Conservation (phyloP, 1,140 invertebrate genomes). For the Choristoneura fumiferana region DNA sequence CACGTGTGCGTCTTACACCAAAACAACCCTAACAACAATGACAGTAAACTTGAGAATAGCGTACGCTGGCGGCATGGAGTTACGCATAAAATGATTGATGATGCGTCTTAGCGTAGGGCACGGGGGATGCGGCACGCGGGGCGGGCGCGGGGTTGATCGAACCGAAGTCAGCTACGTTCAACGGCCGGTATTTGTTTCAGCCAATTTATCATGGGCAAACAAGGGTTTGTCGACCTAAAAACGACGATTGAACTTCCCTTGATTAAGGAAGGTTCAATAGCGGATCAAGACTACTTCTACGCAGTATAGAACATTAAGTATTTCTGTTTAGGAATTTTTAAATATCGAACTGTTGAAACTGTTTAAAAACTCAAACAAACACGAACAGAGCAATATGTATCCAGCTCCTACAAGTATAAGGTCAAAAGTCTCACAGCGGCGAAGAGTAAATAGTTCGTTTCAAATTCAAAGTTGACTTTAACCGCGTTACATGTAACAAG, state of each 20-base stretch:
- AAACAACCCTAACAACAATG: slow-evolving; percentile 37
- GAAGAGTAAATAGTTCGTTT: slow-evolving; percentile 20
- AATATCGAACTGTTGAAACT: slow-evolving; percentile 41
- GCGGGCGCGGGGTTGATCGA: slow-evolving; percentile 61
- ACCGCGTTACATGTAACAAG: slow-evolving; percentile 31
- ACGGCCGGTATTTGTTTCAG: slow-evolving; percentile 47
- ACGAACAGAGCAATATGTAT: slow-evolving; percentile 24
- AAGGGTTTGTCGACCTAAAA: slow-evolving; percentile 10
- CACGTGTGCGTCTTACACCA: slow-evolving; percentile 25
- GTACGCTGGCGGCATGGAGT: slow-evolving; percentile 29
- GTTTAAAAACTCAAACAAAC: slow-evolving; percentile 20
- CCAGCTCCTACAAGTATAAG: slow-evolving; percentile 26
- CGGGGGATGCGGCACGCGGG: slow-evolving; percentile 35
- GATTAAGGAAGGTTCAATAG: background rate
- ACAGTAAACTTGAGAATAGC: slow-evolving; percentile 48
- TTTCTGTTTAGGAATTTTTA: slow-evolving; percentile 32
- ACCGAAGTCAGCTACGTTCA: slow-evolving; percentile 67
- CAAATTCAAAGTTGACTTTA: slow-evolving; percentile 9
- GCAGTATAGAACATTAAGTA: slow-evolving; percentile 19
- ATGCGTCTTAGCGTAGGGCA: slow-evolving; percentile 45
- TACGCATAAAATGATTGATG: slow-evolving; percentile 65
- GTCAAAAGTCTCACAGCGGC: slow-evolving; percentile 18
- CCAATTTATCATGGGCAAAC: slow-evolving; percentile 40
- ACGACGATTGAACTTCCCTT: background rate
- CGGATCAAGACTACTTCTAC: slow-evolving; percentile 21